Conservation (phyloP, 2,113 vertebrate species). For the Ailuropoda melanoleuca region DNA sequence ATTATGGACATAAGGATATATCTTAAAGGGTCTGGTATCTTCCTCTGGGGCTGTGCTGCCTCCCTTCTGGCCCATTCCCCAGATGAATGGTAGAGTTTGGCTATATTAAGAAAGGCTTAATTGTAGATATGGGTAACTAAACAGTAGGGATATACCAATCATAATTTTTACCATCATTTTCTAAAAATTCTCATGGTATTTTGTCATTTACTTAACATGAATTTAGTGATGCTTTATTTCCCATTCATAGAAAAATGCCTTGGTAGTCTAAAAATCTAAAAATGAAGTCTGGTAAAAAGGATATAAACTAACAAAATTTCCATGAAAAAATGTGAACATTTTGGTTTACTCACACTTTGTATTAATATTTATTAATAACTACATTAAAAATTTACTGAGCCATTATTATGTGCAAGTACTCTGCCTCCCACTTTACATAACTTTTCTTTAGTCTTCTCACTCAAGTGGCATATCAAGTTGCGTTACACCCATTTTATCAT, state of each 20-base stretch:
- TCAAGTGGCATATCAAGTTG: background rate
- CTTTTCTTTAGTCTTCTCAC: background rate
- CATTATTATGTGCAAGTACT: background rate
- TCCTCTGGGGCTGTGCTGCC: background rate
- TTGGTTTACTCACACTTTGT: background rate
- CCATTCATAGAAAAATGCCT: background rate
- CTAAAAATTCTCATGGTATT: background rate
- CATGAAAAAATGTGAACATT: background rate
- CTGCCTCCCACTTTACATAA: background rate
- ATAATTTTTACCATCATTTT: background rate
- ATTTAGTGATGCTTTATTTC: background rate
- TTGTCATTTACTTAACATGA: background rate
- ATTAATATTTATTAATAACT: background rate
- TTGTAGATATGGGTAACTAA: background rate
- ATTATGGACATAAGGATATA: background rate
- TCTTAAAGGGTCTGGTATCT: background rate
- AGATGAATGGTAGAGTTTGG: background rate
- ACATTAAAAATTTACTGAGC: background rate
- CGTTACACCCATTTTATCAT: background rate
- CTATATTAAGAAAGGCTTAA: background rate
- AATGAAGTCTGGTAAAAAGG: background rate
- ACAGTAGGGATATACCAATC: background rate
- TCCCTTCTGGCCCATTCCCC: background rate
- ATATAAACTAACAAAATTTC: background rate
- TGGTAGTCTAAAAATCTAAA: background rate